These are phyloP conservation scores for Cryptoblepharus egeriae DNA, from an alignment of 2,797 vertebrate genomes.

Conservation along the genomic window DNA sequence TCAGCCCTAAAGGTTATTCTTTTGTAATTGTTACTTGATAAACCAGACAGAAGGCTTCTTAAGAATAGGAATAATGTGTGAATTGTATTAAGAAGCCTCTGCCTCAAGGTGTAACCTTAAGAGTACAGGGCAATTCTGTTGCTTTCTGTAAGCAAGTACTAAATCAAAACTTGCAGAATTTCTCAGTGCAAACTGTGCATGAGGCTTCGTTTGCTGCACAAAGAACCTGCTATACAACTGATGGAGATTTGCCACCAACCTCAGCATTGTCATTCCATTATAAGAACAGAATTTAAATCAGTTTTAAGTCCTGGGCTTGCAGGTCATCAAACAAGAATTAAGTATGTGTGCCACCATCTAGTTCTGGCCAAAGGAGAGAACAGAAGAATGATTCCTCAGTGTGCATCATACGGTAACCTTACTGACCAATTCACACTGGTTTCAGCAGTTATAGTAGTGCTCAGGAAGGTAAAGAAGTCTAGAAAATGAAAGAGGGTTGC, in stretches of 20 bases:
- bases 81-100: not conserved
- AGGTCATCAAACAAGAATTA: no score
- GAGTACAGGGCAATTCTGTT: not conserved
- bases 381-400: no score
- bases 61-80: not conserved
- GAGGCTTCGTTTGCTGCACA: no score
- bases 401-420: not conserved
- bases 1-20: slow-evolving; percentile 26
- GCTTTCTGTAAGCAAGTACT: not conserved
- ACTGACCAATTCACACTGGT: no score
- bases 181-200: not conserved
- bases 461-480: no score
- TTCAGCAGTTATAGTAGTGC: no score
- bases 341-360: not conserved
- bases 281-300: not conserved
- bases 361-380: not conserved
- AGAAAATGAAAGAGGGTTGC: no score
- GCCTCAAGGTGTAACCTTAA: not conserved
- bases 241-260: not conserved
- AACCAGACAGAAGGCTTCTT: not conserved
- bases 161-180: not conserved
- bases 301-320: not conserved
- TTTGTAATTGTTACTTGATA: slow-evolving; percentile 27
- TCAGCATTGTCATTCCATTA: not conserved
- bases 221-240: not conserved